A percentile compares a stretch with the other conserved stretches of the same genome.
phyloP scores from a whole-genome alignment of 2,113 vertebrate species.

The Mola mola region DNA sequence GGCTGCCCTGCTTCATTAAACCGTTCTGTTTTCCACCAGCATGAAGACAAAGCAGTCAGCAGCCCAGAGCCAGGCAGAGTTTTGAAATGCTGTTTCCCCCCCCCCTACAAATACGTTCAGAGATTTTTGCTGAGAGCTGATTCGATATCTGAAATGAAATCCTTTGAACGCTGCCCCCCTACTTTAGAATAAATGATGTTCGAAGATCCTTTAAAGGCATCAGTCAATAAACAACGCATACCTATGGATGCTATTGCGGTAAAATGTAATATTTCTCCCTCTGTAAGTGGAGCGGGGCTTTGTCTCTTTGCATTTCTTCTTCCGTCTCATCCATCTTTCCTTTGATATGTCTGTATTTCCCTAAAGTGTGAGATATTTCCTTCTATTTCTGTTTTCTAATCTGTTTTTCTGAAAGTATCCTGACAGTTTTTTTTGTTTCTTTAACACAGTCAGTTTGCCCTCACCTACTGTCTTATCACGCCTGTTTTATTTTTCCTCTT shows the following conservation, averaged over 20 bases:
- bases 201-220: constrained; percentile 30
- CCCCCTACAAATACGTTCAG: constrained; percentile 5
- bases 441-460: background rate
- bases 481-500: background rate
- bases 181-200: constrained; percentile 26
- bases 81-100: constrained; percentile 2
- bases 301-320: constrained; percentile 19
- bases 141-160: constrained; percentile 50
- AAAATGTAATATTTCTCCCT: constrained; percentile 31
- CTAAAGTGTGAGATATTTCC: background rate
- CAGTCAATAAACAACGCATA: constrained; percentile 47
- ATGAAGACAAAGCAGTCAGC: constrained; percentile 14
- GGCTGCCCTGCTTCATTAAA: constrained; percentile 10
- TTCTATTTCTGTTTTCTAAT: background rate
- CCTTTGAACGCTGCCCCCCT: constrained; percentile 30
- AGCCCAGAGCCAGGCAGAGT: background rate
- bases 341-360: constrained; percentile 4
- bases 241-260: constrained; percentile 29
- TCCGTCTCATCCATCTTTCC: background rate
- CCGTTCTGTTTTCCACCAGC: constrained; percentile 2
- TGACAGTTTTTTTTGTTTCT: background rate
- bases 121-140: constrained; percentile 27
- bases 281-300: constrained; percentile 7
- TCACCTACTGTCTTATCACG: background rate
- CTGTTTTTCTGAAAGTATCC: constrained; percentile 3